A percentile compares a stretch with the other conserved stretches of the same genome.
These are phyloP conservation scores for Balanococcus diminutus DNA, from an alignment of 2,888 invertebrate species.

Conservation along the genomic window DNA sequence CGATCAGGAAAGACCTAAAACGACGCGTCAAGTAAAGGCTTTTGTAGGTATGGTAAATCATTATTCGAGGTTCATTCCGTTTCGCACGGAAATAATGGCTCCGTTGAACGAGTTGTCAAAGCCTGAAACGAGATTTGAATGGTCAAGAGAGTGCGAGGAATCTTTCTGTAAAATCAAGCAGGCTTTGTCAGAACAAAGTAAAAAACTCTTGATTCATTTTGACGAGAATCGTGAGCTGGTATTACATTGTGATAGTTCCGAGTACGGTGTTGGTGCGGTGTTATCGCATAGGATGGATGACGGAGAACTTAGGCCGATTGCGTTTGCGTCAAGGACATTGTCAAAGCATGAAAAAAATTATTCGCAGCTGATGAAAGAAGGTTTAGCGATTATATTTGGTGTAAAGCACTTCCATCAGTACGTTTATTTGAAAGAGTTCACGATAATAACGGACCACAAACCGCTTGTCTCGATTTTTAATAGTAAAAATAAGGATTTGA, in stretches of 20 bases:
- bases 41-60: too few species aligned
- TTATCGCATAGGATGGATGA: conserved; percentile 54
- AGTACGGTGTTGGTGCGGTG: conserved; percentile 56
- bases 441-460: conserved; percentile 2
- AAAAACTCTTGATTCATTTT: conserved; percentile 57
- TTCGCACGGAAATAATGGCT: too few species aligned
- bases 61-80: too few species aligned
- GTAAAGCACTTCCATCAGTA: conserved; percentile 17
- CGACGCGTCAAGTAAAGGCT: too few species aligned
- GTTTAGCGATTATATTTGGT: conserved; percentile 55
- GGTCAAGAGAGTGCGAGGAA: too few species aligned
- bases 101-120: too few species aligned
- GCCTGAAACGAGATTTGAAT: too few species aligned
- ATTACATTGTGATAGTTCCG: conserved; percentile 56
- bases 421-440: not conserved
- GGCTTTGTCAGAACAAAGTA: too few species aligned
- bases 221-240: conserved; percentile 52
- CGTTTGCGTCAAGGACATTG: conserved; percentile 56
- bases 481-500: not conserved
- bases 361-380: conserved; percentile 57
- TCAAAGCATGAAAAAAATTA: conserved; percentile 55
- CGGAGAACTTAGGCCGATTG: conserved; percentile 56
- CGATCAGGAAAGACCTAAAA: too few species aligned
- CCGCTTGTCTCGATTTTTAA: conserved; percentile 9
- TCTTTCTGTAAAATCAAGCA: too few species aligned